These are phyloP conservation scores for Macrostomum lignano DNA, from an alignment of 1,140 invertebrate genomes.

Conservation along the genomic window DNA sequence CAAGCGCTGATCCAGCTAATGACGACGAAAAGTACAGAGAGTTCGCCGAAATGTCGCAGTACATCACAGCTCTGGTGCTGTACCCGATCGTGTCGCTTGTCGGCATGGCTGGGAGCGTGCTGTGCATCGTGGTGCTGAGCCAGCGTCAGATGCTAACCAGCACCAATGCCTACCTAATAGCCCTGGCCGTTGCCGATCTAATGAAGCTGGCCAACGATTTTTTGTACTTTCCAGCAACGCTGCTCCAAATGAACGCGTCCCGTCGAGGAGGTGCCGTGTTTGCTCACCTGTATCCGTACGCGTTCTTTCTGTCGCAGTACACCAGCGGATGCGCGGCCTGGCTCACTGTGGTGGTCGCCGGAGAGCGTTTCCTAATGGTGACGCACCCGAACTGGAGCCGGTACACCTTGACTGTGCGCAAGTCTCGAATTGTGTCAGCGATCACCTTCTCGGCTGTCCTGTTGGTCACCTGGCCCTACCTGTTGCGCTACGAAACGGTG, in stretches of 20 bases:
- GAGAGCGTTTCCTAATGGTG: slow-evolving; percentile 8
- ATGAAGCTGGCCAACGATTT: slow-evolving; percentile 41
- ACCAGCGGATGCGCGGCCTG: slow-evolving; percentile 13
- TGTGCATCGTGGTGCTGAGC: slow-evolving; percentile 42
- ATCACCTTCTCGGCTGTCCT: slow-evolving; percentile 12
- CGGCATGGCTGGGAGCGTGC: slow-evolving; percentile 40
- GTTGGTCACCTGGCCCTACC: slow-evolving; percentile 14
- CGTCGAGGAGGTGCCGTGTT: slow-evolving; percentile 8
- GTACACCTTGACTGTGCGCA: neutral
- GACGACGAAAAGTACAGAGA: too few species aligned
- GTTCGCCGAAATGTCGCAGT: slow-evolving; percentile 12
- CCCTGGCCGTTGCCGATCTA: slow-evolving; percentile 42
- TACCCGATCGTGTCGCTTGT: slow-evolving; percentile 40
- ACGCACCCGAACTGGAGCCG: neutral
- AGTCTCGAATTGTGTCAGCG: slow-evolving; percentile 11
- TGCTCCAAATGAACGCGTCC: slow-evolving; percentile 10
- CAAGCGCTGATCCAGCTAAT: too few species aligned
- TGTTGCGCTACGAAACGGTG: slow-evolving; percentile 14
- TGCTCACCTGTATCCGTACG: slow-evolving; percentile 17
- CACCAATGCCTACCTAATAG: slow-evolving; percentile 43
- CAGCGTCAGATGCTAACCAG: slow-evolving; percentile 40
- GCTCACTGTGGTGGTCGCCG: slow-evolving; percentile 8
- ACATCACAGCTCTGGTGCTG: slow-evolving; percentile 28
- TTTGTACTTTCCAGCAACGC: slow-evolving; percentile 36
- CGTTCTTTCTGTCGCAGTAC: slow-evolving; percentile 19